Percentiles rank a stretch among this genome's conserved stretches.
Evolutionary conservation across 2,888 invertebrate species (phyloP).

Genomic region (Drosophila kuntzei): DNA sequence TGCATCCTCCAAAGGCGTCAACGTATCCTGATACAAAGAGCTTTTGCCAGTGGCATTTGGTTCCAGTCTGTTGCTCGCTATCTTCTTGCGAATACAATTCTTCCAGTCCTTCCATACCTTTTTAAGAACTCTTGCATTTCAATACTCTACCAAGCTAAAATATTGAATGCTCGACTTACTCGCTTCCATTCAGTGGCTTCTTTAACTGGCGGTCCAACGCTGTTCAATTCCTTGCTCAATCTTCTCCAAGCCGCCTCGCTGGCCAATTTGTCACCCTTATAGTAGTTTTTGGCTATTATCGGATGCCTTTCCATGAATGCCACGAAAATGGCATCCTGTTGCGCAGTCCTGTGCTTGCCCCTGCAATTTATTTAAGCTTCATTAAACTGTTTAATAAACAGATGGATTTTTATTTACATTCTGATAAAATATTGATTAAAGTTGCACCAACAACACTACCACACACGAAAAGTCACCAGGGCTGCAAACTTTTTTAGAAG

Average conservation of each 20-base stretch:
- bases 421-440: constrained; percentile 39
- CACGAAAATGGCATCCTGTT: constrained; percentile 70
- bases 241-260: constrained; percentile 65
- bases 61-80: constrained; percentile 60
- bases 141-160: background rate
- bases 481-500: too few relatives aligned
- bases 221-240: constrained; percentile 61
- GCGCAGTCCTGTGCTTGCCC: constrained; percentile 72
- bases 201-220: constrained; percentile 69
- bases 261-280: constrained; percentile 65
- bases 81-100: constrained; percentile 66
- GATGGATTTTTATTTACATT: constrained; percentile 48
- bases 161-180: constrained; percentile 21
- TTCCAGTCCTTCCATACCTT: constrained; percentile 73
- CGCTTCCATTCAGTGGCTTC: constrained; percentile 68
- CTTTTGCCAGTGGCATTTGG: constrained; percentile 59
- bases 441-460: too few relatives aligned
- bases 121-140: background rate
- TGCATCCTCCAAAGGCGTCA: constrained; percentile 68
- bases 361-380: constrained; percentile 30
- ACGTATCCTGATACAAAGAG: constrained; percentile 62
- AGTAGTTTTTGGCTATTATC: constrained; percentile 65
- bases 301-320: constrained; percentile 71
- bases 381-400: background rate
- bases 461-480: too few relatives aligned